These are phyloP conservation scores for Helicorthomorpha holstii DNA, from an alignment of 1,140 invertebrate genomes.

Conservation along the genomic window DNA sequence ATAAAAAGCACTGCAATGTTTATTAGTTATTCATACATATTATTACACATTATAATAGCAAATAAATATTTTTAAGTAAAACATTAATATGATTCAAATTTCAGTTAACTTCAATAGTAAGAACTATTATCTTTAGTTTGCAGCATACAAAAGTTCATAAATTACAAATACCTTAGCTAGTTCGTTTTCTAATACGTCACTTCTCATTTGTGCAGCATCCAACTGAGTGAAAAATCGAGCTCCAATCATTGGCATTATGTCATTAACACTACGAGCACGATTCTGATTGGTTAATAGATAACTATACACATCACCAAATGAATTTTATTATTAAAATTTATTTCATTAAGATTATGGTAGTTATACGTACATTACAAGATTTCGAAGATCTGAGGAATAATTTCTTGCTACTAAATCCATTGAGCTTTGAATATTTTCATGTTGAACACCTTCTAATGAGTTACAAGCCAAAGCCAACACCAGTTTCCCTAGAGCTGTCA, in stretches of 20 bases:
- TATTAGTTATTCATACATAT: background rate
- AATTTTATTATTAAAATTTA: background rate
- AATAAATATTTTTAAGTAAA: too few species aligned
- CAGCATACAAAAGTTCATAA: too few species aligned
- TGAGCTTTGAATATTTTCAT: constrained; percentile 66
- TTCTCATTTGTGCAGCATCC: constrained; percentile 67
- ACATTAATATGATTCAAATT: background rate
- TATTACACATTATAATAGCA: too few species aligned
- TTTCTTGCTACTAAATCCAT: constrained; percentile 73
- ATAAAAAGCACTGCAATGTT: background rate
- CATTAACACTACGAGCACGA: constrained; percentile 62
- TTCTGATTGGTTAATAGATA: constrained; percentile 54
- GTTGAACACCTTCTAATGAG: constrained; percentile 65
- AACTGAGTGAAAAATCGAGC: constrained; percentile 90
- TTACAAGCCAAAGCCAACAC: constrained; percentile 81
- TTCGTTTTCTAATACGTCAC: constrained; percentile 78
- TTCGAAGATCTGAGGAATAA: constrained; percentile 84
- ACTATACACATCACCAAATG: constrained; percentile 25
- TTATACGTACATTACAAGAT: constrained; percentile 71
- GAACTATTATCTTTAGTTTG: background rate
- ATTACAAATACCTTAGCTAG: constrained; percentile 51
- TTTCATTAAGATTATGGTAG: background rate
- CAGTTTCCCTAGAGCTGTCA: constrained; percentile 75
- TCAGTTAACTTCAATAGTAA: background rate
- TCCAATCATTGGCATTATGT: constrained; percentile 98